Percentiles rank a stretch among this genome's conserved stretches.
Conservation (phyloP, 2,797 vertebrate genomes). For the Xiphorhynchus erythropygius region DNA sequence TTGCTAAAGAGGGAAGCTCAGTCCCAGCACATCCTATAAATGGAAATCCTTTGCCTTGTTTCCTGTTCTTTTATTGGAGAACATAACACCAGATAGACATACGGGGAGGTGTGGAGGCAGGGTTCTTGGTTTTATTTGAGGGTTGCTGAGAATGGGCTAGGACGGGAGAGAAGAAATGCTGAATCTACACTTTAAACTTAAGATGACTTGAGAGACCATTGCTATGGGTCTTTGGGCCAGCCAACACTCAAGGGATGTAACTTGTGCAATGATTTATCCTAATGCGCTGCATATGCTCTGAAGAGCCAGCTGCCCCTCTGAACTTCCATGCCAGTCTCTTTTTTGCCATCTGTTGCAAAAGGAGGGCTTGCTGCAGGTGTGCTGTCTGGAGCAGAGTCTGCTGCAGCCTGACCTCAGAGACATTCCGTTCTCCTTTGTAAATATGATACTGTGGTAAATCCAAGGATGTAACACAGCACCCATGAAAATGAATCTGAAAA, state of each 20-base stretch:
- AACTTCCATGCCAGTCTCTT: not conserved
- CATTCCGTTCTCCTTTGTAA: not conserved
- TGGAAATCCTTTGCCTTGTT: not conserved
- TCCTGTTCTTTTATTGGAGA: not conserved
- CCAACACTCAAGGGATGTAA: not conserved
- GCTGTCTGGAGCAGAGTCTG: not conserved
- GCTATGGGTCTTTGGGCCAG: not conserved
- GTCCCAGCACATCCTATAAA: not conserved
- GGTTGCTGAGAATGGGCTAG: not conserved
- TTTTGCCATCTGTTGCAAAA: not conserved
- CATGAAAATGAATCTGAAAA: not conserved
- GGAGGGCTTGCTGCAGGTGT: not conserved
- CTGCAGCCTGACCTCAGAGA: not conserved
- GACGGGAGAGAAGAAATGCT: not conserved
- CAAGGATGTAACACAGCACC: not conserved
- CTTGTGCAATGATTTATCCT: not conserved
- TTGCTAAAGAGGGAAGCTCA: not conserved
- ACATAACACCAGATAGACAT: not conserved
- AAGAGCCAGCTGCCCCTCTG: not conserved
- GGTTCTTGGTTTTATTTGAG: not conserved
- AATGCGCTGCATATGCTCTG: accelerated
- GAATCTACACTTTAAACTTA: not conserved
- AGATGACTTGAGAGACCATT: not conserved
- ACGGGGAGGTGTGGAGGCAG: not conserved
- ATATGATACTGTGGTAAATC: not conserved